phyloP scores from a whole-genome alignment of 2,113 vertebrate genomes.

The Cryptotis parvus region DNA sequence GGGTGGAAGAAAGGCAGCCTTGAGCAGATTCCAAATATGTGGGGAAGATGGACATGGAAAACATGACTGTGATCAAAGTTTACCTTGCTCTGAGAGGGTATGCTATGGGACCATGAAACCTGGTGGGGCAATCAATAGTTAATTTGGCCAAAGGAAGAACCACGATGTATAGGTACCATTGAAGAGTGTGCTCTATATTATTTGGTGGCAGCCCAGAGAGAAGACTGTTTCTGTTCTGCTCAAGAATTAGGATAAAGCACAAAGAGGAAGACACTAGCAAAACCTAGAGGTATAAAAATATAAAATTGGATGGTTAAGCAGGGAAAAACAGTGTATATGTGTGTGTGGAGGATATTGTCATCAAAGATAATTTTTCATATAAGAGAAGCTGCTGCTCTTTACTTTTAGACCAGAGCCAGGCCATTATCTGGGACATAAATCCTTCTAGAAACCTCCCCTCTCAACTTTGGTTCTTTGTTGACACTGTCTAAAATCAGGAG shows the following conservation, averaged over 20 bases:
- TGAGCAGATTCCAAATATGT: no score
- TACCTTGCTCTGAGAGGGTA: rapidly evolving
- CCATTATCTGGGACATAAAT: neutral
- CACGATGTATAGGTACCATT: no score
- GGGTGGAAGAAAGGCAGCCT: neutral
- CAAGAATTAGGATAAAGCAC: neutral
- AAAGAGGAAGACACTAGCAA: neutral
- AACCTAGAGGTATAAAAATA: neutral
- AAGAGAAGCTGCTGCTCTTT: neutral
- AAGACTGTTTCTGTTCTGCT: neutral
- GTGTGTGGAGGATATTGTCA: no score
- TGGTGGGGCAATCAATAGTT: neutral
- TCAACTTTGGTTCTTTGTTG: neutral
- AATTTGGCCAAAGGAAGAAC: neutral
- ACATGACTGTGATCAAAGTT: rapidly evolving
- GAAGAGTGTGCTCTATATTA: neutral
- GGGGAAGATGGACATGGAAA: neutral
- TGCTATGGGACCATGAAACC: neutral
- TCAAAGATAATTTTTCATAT: neutral
- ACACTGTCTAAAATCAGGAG: neutral
- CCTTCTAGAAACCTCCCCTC: neutral
- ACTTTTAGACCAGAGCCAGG: neutral
- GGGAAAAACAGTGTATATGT: neutral
- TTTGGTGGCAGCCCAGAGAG: neutral
- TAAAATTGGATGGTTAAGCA: neutral